These are phyloP conservation scores for Calliopum simillimum DNA, from an alignment of 2,888 invertebrate genomes.

Conservation along the genomic window DNA sequence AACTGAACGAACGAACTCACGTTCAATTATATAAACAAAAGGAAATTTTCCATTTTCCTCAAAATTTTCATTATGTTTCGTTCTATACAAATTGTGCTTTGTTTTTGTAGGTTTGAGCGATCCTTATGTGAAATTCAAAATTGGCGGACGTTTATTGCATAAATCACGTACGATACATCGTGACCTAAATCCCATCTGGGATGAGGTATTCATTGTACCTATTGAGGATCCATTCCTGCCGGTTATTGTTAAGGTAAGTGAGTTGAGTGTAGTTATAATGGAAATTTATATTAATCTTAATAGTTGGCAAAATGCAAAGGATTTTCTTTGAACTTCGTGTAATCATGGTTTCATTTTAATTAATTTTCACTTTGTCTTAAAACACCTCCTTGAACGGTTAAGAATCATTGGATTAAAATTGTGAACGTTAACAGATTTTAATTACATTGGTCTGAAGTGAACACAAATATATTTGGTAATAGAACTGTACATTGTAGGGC, in stretches of 20 bases:
- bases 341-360: background rate
- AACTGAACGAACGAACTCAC: no score
- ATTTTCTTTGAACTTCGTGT: no score
- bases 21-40: no score
- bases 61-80: no score
- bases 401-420: no score
- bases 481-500: no score
- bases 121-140: conserved; percentile 97
- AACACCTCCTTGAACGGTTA: no score
- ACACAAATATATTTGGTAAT: no score
- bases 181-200: conserved; percentile 98
- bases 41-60: no score
- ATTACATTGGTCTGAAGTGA: no score
- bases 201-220: conserved; percentile 93
- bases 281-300: background rate
- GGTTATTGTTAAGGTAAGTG: conserved; percentile 83
- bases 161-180: conserved; percentile 95
- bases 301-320: no score
- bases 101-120: conserved; percentile 85
- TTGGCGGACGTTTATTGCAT: conserved; percentile 86
- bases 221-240: conserved; percentile 91
- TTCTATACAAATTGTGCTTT: conserved; percentile 10
- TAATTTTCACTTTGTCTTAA: background rate
- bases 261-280: background rate
- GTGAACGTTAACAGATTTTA: no score